Base-by-base conservation (phyloP, 2,113 vertebrate genomes). In the Eudyptes chrysolophus region DNA sequence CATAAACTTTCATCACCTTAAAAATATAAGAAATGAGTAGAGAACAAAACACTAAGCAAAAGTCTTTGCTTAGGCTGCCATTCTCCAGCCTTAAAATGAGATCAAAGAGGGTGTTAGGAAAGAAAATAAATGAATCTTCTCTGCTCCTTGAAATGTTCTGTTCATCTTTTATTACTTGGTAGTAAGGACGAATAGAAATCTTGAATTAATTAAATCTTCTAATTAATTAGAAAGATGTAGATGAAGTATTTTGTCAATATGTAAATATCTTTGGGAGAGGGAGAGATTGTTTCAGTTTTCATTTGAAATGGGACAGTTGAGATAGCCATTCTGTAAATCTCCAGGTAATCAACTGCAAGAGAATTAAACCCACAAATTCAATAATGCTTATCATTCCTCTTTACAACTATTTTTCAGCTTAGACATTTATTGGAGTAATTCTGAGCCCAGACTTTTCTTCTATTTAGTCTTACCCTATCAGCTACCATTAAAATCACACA, bases 141-240 rank as follows among this genome's bases (percentile, higher is more conserved):
- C 22, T 81, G 7, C 16, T 16, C 14, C 52, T 71, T 84, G 55
- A 80, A 89, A 51, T 61, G 40, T 74, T 94, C 40, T 7, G 12
- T 81, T 94, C 12, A n/a, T 52, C 75, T 90, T 80, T 79, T 90
- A 57, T 76, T 84, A 27, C 44, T 87, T 90, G 48, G 19, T 77
- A 46, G 36, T 49, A 90, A 84, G 62, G 51, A 80, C 64, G 51
- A 77, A 58, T 11, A 86, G 44, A 54, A 90, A 65, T 62, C 40
- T 65, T 42, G 40, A 72, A 93, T 92, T 92, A 83, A 72, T 34
- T 69, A 42, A 42, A 42, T 42, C 42, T 42, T 42, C 42, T 42
- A 52, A 34, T 93, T 92, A 83, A 85, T 94, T 77, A 86, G 58
- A 61, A 87, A 88, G 78, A 94, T 93, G 90, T 94, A 83, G 58